Base-by-base conservation (phyloP, 1,140 invertebrate species). In the Ctenoplectra terminalis region DNA sequence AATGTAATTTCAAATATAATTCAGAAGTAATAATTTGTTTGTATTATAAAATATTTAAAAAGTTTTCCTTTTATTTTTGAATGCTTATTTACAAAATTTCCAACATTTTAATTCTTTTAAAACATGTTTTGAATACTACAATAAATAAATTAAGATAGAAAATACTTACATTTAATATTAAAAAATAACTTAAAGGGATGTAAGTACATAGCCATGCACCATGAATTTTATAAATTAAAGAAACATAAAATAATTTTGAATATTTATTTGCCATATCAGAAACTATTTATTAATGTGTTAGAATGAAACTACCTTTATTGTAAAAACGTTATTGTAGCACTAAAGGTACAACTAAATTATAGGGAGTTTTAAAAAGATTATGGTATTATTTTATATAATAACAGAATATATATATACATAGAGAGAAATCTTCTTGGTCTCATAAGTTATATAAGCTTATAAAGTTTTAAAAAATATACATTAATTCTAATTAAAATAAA, bases 31-130 rank as follows among this genome's bases (percentile, higher is more conserved):
- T 50, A 69, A 29, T 11, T 23, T 50, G 29, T 50, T n/a, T 66
- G 17, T 52, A 73, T 31, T 23, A 66, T 43, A 40, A 75, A 75
- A 40, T 43, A 75, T 66, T 31, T 67, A 54, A 76, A 43, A 76
- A 67, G n/a, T n/a, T n/a, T n/a, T n/a, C n/a, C n/a, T 64, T 66
- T 78, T n/a, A 60, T 29, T 15, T 69, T 70, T 58, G 11, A 72
- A 72, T 40, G 11, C n/a, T 52, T 52, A 43, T 63, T 17, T 6
- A 43, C 26, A 43, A 8, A 48, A 4, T 52, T 71, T 46, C 17
- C 64, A 78, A 37, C 50, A 37, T 15, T 70, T 78, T 56, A 70
- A 48, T 34, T 60, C 23, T 48, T 37, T 61, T 78, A 34, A 3
- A 70, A 50, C 7, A 70, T 67, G 69, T 43, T 8, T 37, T 60